Conservation (phyloP, 2,888 invertebrate genomes). For the Helicoverpa assulta region DNA sequence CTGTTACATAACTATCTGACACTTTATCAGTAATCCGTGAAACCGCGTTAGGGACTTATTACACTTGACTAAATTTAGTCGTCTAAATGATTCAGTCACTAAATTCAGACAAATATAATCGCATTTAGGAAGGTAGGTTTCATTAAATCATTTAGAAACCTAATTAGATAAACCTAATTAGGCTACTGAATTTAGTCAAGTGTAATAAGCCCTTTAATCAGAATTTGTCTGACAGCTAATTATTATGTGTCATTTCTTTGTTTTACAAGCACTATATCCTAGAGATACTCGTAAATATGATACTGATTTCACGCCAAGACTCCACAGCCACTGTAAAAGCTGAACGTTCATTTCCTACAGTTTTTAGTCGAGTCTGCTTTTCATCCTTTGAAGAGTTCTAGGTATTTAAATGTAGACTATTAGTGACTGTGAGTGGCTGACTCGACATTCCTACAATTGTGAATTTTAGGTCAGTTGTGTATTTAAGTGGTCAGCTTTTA, state of each 20-base stretch:
- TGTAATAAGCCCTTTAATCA: too few relatives aligned
- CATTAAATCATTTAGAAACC: too few relatives aligned
- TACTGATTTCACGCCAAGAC: not conserved
- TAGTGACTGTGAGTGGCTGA: conserved; percentile 45
- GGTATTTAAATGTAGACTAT: conserved; percentile 54
- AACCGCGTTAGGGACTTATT: too few relatives aligned
- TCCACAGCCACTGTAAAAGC: conserved; percentile 9
- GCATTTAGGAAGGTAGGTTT: too few relatives aligned
- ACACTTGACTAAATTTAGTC: too few relatives aligned
- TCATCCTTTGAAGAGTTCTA: conserved; percentile 30
- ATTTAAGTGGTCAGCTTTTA: conserved; percentile 36
- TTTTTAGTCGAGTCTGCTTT: conserved; percentile 33
- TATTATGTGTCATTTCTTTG: not conserved
- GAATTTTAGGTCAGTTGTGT: conserved; percentile 44
- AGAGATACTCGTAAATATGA: not conserved
- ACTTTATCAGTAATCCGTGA: too few relatives aligned
- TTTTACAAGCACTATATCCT: not conserved
- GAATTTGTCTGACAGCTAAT: not conserved
- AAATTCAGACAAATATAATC: too few relatives aligned
- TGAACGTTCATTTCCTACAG: conserved; percentile 19
- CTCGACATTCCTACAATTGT: conserved; percentile 42
- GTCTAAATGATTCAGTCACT: too few relatives aligned
- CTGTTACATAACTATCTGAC: too few relatives aligned
- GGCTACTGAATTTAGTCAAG: too few relatives aligned
- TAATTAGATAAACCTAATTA: too few relatives aligned